Evolutionary conservation across 2,797 vertebrate species (phyloP).

Genomic region (Caiman crocodilus): DNA sequence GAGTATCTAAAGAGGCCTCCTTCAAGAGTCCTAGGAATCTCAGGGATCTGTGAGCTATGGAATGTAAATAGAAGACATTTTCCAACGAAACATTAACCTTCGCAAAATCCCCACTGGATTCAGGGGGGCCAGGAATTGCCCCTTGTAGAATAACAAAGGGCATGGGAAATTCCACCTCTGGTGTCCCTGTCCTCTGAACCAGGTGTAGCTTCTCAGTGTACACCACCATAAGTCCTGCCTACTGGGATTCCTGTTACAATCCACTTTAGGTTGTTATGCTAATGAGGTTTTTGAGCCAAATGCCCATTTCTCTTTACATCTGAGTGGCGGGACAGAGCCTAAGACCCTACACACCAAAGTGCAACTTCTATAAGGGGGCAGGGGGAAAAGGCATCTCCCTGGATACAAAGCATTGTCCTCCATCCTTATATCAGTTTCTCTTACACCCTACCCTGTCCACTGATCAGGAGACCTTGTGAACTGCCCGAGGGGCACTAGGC

Average conservation of each 20-base stretch:
- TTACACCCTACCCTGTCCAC: background rate
- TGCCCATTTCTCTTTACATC: too few species aligned
- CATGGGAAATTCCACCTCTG: background rate
- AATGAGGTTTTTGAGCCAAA: background rate
- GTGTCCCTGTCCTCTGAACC: background rate
- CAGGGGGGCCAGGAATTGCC: background rate
- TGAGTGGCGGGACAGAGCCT: too few species aligned
- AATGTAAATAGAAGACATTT: background rate
- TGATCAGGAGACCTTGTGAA: background rate
- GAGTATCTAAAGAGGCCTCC: background rate
- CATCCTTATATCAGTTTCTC: background rate
- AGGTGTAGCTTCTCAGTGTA: conserved; percentile 15
- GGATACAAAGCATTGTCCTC: background rate
- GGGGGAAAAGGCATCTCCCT: too few species aligned
- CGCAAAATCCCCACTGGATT: background rate
- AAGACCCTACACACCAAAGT: too few species aligned
- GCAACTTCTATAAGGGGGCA: too few species aligned
- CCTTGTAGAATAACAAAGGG: background rate
- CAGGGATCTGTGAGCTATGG: background rate
- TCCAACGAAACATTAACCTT: background rate
- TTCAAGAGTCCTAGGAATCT: background rate
- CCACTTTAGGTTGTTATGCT: background rate
- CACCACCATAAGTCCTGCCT: background rate
- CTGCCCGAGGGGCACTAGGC: background rate
- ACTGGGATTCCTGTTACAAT: background rate